Percentiles rank a stretch among this genome's conserved stretches.
phyloP scores from a whole-genome alignment of 2,797 vertebrate species.

The Molothrus aeneus region DNA sequence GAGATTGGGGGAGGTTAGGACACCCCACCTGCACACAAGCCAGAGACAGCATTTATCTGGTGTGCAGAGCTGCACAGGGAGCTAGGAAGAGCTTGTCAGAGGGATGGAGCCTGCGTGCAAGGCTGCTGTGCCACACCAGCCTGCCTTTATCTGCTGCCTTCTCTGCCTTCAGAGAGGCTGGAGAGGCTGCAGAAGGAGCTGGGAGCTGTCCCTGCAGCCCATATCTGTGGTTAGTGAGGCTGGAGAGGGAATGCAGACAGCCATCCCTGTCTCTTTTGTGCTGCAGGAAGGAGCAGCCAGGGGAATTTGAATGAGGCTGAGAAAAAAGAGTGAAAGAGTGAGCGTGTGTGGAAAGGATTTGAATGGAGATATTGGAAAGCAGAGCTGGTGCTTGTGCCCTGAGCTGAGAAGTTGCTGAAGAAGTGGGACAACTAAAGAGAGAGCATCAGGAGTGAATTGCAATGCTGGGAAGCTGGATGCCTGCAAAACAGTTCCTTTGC shows the following conservation, averaged over 20 bases:
- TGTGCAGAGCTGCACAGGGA: neutral
- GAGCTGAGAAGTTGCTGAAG: neutral
- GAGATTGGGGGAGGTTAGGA: rapidly evolving
- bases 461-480: neutral
- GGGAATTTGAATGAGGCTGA: conserved; percentile 19
- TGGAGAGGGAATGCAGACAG: neutral
- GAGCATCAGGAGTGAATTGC: neutral
- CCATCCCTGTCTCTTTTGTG: neutral
- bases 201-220: neutral
- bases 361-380: neutral
- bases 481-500: neutral
- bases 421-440: neutral
- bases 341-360: neutral
- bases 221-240: neutral
- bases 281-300: neutral
- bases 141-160: neutral
- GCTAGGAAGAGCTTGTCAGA: neutral
- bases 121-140: neutral
- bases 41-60: neutral
- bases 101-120: rapidly evolving
- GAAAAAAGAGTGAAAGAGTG: neutral
- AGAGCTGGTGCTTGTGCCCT: neutral
- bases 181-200: neutral
- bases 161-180: neutral
- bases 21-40: neutral